Evolutionary conservation across 2,797 vertebrate genomes (phyloP).

Genomic region (Chloroceryle amazona): DNA sequence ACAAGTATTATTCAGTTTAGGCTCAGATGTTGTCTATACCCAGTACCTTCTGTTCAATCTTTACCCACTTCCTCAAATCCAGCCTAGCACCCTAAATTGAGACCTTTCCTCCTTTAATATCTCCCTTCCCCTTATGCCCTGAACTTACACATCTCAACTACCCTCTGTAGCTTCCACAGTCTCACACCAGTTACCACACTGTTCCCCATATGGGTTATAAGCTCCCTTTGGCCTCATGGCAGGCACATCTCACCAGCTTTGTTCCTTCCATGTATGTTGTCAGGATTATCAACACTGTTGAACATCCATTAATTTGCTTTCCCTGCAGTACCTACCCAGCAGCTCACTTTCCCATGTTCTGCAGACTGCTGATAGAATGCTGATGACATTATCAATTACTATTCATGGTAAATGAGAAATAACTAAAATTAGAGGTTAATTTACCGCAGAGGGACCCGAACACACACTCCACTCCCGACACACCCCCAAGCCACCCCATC

Average conservation of each 20-base stretch:
- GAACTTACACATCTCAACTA: not conserved
- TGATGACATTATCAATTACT: not conserved
- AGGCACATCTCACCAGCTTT: not conserved
- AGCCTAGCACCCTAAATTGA: not conserved
- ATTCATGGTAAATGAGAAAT: not conserved
- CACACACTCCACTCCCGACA: too few species aligned
- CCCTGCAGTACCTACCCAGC: not conserved
- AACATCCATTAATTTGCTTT: not conserved
- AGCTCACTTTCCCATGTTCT: not conserved
- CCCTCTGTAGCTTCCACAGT: not conserved
- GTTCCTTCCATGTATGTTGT: not conserved
- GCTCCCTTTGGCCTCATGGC: not conserved
- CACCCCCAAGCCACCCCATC: too few species aligned
- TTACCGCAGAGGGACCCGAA: not conserved
- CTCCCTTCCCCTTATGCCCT: not conserved
- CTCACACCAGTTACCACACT: not conserved
- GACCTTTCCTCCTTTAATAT: not conserved
- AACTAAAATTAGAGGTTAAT: not conserved
- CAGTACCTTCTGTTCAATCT: not conserved
- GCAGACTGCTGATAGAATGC: not conserved
- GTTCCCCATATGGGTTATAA: not conserved
- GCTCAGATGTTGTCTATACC: not conserved
- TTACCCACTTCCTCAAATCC: not conserved
- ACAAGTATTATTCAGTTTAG: fast-evolving
- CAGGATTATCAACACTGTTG: not conserved